Evolutionary conservation across 1,140 invertebrate species (phyloP).

Genomic region (Drosophila kepulauana): DNA sequence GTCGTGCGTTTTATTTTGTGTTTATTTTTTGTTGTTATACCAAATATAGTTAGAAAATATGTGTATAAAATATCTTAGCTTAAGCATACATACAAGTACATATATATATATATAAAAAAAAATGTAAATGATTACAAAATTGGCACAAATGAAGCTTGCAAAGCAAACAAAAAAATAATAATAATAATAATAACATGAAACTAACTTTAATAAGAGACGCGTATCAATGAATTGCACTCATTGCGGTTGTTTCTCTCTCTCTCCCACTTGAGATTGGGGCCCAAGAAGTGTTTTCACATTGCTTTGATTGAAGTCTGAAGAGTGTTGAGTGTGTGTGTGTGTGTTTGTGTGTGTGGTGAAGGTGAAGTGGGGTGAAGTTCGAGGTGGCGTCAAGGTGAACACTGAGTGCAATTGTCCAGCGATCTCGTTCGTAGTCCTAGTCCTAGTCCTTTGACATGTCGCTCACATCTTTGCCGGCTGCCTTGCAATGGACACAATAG

Average conservation of each 20-base stretch:
- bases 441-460: conserved; percentile 37
- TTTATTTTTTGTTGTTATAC: conserved; percentile 29
- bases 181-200: conserved; percentile 10
- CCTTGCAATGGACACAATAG: conserved; percentile 69
- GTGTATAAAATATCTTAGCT: conserved; percentile 43
- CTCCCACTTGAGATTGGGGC: conserved; percentile 24
- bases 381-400: conserved; percentile 9
- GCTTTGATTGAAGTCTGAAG: not conserved
- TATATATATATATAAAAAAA: not conserved
- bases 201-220: conserved; percentile 17
- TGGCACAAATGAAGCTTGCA: conserved; percentile 20
- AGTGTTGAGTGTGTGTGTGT: not conserved
- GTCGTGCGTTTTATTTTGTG: conserved; percentile 67
- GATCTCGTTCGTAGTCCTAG: conserved; percentile 1
- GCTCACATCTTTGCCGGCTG: conserved; percentile 44
- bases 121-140: not conserved
- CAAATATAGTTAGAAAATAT: conserved; percentile 52
- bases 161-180: conserved; percentile 6
- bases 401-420: not conserved
- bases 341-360: conserved; percentile 3
- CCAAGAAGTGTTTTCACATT: conserved; percentile 3
- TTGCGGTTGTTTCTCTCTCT: not conserved
- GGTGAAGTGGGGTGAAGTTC: not conserved
- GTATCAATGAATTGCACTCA: conserved; percentile 29
- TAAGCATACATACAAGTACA: conserved; percentile 20